Conservation (phyloP, 2,113 vertebrate species). For the Brachypodius melanocephalos region DNA sequence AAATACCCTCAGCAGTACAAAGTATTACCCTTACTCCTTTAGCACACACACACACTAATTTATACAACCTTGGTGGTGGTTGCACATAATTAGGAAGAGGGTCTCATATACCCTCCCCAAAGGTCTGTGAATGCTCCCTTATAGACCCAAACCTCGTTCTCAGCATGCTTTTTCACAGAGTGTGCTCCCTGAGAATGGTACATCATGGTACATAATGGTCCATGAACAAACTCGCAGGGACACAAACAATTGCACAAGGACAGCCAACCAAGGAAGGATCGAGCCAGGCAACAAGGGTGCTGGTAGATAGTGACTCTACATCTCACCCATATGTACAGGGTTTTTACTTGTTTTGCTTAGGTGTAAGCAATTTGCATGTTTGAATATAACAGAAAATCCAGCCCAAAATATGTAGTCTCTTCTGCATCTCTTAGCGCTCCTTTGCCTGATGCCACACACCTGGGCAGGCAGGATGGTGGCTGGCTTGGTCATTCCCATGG, state of each 20-base stretch:
- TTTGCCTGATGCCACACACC: fast-evolving
- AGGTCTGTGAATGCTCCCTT: neutral
- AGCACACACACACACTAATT: neutral
- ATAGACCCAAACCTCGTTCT: neutral
- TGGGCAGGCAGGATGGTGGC: neutral
- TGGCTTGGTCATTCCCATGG: neutral
- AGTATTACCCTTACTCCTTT: neutral
- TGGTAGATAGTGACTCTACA: neutral
- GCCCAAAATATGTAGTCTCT: neutral
- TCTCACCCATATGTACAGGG: fast-evolving
- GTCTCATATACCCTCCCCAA: neutral
- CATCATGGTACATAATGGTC: neutral
- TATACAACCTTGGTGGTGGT: neutral
- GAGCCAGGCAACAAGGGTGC: neutral
- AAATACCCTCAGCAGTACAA: neutral
- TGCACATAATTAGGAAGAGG: neutral
- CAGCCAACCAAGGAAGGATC: neutral
- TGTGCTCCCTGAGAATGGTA: neutral
- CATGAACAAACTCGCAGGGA: neutral
- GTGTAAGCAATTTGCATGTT: neutral
- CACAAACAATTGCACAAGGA: neutral
- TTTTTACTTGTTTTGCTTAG: neutral
- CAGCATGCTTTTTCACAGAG: neutral
- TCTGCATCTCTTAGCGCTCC: neutral
- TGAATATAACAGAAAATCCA: neutral